Base-by-base conservation (phyloP, 2,888 invertebrate genomes). In the Eupelmus urozonus region DNA sequence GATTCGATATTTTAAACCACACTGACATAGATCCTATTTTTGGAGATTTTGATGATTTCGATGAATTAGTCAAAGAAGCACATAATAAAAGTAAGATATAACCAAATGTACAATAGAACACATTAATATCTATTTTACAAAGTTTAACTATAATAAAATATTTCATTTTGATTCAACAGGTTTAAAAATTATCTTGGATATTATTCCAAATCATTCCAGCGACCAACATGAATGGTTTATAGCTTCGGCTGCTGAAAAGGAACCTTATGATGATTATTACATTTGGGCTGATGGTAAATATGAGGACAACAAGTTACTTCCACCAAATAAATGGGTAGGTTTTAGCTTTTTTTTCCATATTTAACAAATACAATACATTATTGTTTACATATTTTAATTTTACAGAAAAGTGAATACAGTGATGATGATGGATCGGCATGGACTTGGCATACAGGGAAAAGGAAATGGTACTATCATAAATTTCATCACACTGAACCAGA, bases 401-500 rank as follows among this genome's bases (percentile, higher is more conserved):
- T 25, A 55, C 82, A 93, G 93, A 81, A 91, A 29, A 93, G 93
- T 85, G 92, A 92, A 0, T 95, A 95, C 84, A 92, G 93, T 65
- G 70, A 84, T 11, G 60, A 76, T 9, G 57, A 80, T 25, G 94
- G 94, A 62, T 92, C 94, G 5, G 94, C 95, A 0, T 96, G 96
- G 96, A 91, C 91, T 16, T 97, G 93, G 91, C 91, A 92, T 81
- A 90, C 92, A 0, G 87, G 87, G 18, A 91, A 96, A 18, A 89
- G 92, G 80, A 94, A 95, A 85, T 96, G 91, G 86, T 97, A 96
- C 88, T 92, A 95, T 0, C 97, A 97, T 88, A 95, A 95, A 84
- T 97, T 96, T 85, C 91, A 93, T 3, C 84, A 87, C 20, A 90
- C 92, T 40, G 95, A 97, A 85, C 96, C 97, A 0, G 97, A 97